A percentile compares a stretch with the other conserved stretches of the same genome.
Evolutionary conservation across 2,888 invertebrate genomes (phyloP).

Genomic region (Cheilosia scutellata): DNA sequence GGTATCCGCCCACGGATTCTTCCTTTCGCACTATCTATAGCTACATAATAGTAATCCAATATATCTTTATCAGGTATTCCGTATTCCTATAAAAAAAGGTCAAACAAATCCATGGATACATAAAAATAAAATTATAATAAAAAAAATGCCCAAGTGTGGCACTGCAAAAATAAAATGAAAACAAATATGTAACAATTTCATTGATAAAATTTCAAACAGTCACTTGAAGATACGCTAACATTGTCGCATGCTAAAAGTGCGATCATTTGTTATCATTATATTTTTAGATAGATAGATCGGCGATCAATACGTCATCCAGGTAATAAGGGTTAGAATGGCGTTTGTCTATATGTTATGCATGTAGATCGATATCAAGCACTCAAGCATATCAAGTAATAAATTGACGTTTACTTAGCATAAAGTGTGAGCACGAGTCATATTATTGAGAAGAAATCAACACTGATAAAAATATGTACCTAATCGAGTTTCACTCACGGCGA

Average conservation of each 20-base stretch:
- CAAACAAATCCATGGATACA: slow-evolving; percentile 41
- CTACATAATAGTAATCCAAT: slow-evolving; percentile 3
- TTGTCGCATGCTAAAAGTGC: slow-evolving; percentile 63
- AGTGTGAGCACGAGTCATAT: slow-evolving; percentile 4
- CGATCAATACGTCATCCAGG: slow-evolving; percentile 16
- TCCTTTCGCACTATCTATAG: slow-evolving; percentile 48
- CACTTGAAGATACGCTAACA: slow-evolving; percentile 34
- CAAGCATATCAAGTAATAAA: slow-evolving; percentile 32
- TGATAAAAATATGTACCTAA: neutral
- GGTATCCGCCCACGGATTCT: slow-evolving; percentile 67
- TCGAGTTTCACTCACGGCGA: neutral
- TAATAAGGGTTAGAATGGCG: slow-evolving; percentile 35
- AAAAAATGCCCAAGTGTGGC: slow-evolving; percentile 11
- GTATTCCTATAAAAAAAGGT: slow-evolving; percentile 19
- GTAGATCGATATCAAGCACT: slow-evolving; percentile 24
- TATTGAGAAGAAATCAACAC: neutral
- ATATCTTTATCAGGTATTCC: slow-evolving; percentile 45
- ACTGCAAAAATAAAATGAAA: slow-evolving; percentile 49
- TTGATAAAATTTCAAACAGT: slow-evolving; percentile 34
- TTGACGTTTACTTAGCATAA: slow-evolving; percentile 8
- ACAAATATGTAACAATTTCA: slow-evolving; percentile 26
- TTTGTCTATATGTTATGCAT: slow-evolving; percentile 35
- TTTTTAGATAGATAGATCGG: slow-evolving; percentile 32
- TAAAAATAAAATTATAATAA: slow-evolving; percentile 39
- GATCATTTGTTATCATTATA: slow-evolving; percentile 35